Base-by-base conservation (phyloP, 2,888 invertebrate genomes). In the Rotaria sp. region DNA sequence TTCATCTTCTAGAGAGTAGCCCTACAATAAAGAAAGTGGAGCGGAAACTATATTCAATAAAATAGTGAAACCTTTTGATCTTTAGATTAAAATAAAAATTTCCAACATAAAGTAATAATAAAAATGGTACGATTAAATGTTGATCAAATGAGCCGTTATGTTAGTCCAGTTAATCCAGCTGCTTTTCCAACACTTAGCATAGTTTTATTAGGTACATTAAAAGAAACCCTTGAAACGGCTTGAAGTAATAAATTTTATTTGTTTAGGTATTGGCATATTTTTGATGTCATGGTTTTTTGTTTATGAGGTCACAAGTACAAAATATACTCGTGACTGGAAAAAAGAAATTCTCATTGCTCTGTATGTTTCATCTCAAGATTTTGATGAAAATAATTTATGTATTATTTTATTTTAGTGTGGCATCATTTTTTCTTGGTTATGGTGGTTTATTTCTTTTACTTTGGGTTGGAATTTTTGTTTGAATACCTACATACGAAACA, bases 221-320 rank as follows among this genome's bases (percentile, higher is more conserved):
- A 38, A 11, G 24, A 67, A 8, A 18, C n/a, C n/a, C n/a, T n/a
- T n/a, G n/a, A n/a, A n/a, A n/a, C n/a, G n/a, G n/a, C n/a, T n/a
- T n/a, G n/a, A n/a, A n/a, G n/a, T n/a, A n/a, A n/a, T n/a, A n/a
- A n/a, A n/a, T 55, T 26, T 55, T 26, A 26, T 26, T 55, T 10
- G 1, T 35, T 35, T 18, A 80, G 95, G 95, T 85, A 96, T 98
- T 89, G 99, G 98, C 84, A 94, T 97, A 88, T 96, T 98, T 92
- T 97, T 98, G 92, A 97, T 97, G 85, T 97, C 97, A 52, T 98
- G 97, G 97, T 98, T 99, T 93, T 97, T 98, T 92, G 97, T 99
- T 59, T 92, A 91, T 89, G 91, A 91, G 88, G 91, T 91, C n/a
- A 92, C 92, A 86, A 91, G 92, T 88, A 96, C 95, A 11, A 96